A percentile compares a stretch with the other conserved stretches of the same genome.
Conservation (phyloP, 37 sponge, comb jelly and placozoan genomes). For the Ianthella basta region DNA sequence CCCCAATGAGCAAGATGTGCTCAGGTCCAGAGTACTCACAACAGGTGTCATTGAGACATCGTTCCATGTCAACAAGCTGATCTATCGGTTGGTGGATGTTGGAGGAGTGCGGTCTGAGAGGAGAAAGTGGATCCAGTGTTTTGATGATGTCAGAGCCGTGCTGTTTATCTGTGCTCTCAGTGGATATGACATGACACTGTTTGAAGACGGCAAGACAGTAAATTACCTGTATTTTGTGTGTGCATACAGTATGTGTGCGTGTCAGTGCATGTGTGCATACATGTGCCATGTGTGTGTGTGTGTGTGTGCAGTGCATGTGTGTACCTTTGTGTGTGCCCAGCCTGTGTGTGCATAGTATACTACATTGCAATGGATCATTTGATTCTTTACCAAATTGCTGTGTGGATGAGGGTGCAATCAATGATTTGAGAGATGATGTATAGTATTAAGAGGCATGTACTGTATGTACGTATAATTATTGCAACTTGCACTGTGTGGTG, state of each 20-base stretch:
- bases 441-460: no score
- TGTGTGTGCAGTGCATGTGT: background rate
- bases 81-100: conserved; percentile 96
- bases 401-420: no score
- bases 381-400: no score
- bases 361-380: no score
- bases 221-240: no score
- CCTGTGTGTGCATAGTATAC: no score
- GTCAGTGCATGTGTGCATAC: no score
- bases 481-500: no score
- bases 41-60: conserved; percentile 96
- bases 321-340: background rate
- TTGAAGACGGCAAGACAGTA: conserved; percentile 80
- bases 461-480: no score
- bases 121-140: conserved; percentile 99
- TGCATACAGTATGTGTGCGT: background rate
- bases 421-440: no score
- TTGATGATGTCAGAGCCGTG: conserved; percentile 97
- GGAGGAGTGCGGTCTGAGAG: conserved; percentile 98
- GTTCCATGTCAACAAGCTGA: conserved; percentile 82
- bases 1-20: conserved; percentile 88
- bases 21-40: conserved; percentile 90
- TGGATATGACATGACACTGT: conserved; percentile 96
- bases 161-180: conserved; percentile 95
- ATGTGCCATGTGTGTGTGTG: no score